A percentile compares a stretch with the other conserved stretches of the same genome.
Evolutionary conservation across 2,888 invertebrate genomes (phyloP).

Genomic region (Neocrepidodera transversa): DNA sequence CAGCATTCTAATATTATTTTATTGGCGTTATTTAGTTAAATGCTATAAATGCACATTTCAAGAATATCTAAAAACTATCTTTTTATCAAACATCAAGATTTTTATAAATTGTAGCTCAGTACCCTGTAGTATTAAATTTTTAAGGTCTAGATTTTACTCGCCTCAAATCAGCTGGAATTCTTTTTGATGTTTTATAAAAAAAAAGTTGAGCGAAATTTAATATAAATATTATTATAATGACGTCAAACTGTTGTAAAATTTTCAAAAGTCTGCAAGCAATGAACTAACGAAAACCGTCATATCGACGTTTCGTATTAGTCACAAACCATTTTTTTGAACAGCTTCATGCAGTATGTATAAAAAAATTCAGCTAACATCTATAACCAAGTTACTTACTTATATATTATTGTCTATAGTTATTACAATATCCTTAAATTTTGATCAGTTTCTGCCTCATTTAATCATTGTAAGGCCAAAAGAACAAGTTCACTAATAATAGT

Average conservation of each 20-base stretch:
- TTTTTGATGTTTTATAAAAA: background rate
- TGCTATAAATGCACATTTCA: conserved; percentile 1
- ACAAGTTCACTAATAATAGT: background rate
- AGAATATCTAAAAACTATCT: background rate
- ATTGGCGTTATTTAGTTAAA: background rate
- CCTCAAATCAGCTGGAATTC: too few species aligned
- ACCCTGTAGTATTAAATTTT: too few species aligned
- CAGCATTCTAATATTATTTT: background rate
- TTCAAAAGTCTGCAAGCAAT: conserved; percentile 18
- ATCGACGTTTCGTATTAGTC: conserved; percentile 8
- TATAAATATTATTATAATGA: background rate
- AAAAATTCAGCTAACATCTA: conserved; percentile 26
- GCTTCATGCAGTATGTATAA: conserved; percentile 26
- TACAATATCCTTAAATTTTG: conserved; percentile 35
- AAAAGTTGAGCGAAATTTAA: background rate
- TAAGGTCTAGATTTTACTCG: too few species aligned
- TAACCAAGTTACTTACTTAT: conserved; percentile 26
- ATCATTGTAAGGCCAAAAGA: conserved; percentile 26
- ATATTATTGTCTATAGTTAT: conserved; percentile 39
- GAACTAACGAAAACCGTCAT: conserved; percentile 11
- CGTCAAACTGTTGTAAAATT: conserved; percentile 28
- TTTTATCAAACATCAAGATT: background rate
- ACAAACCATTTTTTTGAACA: conserved; percentile 14
- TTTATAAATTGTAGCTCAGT: too few species aligned
- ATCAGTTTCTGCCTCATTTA: conserved; percentile 34